Evolutionary conservation across 1,140 invertebrate species (phyloP), one percentile per base, ranked within the genome.

Genomic region (Sinella curviseta): DNA sequence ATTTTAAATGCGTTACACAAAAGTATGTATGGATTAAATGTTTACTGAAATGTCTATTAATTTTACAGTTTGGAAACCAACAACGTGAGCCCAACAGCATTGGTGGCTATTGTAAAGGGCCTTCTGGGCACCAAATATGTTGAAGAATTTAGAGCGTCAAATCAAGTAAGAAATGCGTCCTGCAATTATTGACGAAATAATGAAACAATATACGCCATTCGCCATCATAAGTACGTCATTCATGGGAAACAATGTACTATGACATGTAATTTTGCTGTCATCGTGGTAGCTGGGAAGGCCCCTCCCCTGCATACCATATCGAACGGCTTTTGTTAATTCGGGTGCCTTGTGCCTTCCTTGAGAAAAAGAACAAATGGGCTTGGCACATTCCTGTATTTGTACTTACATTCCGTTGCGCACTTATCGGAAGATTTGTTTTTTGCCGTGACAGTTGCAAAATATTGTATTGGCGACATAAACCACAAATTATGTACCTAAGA

Each of bases 81-180:
- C 90, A 97, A 96, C 87, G 93, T 99, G 86, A 94, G 92, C 88
- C 94, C 93, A 85, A 89, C 89, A 85, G 91, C 92, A 74, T 92
- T 98, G 85, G 92, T 97, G 77, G 91, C 92, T 86, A 89, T 99
- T 65, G 91, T 98, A 60, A 92, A 93, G 87, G 91, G 95, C 60
- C 90, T 98, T 83, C 91, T 97, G 79, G 92, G 92, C 83, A 94
- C 94, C 83, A 94, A 95, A 86, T 91, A 91, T 76, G 90, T 98
- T 54, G 93, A 96, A 88, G 96, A 98, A 89, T 96, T 98, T 86
- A 91, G 96, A 87, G 95, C 95, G 80, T 93, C 95, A 70, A 99
- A 99, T 89, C 97, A 98, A 92, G 96, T 97, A 88, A 86, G 85
- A 83, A 67, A 76, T 74, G n/a, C n/a, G n/a, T n/a, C n/a, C n/a